Evolutionary conservation across 2,797 vertebrate species (phyloP).

Genomic region (Leptodactylus fallax): DNA sequence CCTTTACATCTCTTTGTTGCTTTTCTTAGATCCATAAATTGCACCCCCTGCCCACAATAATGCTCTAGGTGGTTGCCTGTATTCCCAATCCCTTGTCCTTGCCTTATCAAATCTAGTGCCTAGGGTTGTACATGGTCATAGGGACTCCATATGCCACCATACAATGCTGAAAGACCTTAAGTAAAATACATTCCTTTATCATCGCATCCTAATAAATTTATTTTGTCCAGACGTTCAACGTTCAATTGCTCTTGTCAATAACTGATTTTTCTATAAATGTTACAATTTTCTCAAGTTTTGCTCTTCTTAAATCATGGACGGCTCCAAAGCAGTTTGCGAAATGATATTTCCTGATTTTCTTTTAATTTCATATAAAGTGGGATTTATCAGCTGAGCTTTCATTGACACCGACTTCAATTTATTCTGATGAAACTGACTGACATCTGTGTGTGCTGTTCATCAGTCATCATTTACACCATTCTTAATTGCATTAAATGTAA

Average conservation of each 20-base stretch:
- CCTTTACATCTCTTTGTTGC: no score
- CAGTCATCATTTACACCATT: slow-evolving; percentile 96
- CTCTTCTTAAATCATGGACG: slow-evolving; percentile 75
- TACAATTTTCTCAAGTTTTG: background rate
- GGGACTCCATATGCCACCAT: background rate
- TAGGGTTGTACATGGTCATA: background rate
- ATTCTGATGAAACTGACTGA: slow-evolving; percentile 91
- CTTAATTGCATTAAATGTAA: slow-evolving; percentile 99
- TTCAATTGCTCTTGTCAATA: background rate
- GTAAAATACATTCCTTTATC: background rate
- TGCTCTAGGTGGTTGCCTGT: background rate
- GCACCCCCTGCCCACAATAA: background rate
- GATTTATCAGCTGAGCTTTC: slow-evolving; percentile 84
- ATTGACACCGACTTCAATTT: slow-evolving; percentile 84
- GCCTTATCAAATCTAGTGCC: background rate
- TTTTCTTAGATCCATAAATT: no score
- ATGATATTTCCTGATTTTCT: slow-evolving; percentile 89
- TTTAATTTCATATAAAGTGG: slow-evolving; percentile 89
- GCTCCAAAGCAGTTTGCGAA: slow-evolving; percentile 85
- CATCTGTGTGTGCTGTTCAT: slow-evolving; percentile 91
- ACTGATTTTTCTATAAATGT: slow-evolving; percentile 7
- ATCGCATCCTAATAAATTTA: background rate
- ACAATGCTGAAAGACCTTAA: background rate
- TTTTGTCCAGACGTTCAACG: background rate
- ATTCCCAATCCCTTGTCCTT: background rate